These are phyloP conservation scores for Corydoras sp. DNA, from an alignment of 2,113 vertebrate genomes.

Conservation along the genomic window DNA sequence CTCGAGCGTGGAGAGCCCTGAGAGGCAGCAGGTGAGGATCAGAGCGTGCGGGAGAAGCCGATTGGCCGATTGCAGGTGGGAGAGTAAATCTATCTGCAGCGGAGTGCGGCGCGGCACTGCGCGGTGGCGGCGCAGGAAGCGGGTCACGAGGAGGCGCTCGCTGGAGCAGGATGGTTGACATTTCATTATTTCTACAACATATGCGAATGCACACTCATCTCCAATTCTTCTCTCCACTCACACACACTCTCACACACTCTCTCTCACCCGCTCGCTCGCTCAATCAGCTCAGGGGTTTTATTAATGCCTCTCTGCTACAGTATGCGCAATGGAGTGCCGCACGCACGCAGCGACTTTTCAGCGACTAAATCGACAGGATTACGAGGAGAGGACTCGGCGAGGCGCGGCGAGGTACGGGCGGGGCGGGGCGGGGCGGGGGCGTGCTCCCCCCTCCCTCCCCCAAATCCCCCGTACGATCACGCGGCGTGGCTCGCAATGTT, in stretches of 20 bases:
- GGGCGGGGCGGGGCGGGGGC: too few relatives aligned
- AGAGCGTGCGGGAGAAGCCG: too few relatives aligned
- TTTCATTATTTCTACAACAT: slow-evolving; percentile 59
- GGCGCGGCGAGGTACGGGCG: too few relatives aligned
- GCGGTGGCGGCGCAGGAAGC: slow-evolving; percentile 33
- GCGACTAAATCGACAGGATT: slow-evolving; percentile 30
- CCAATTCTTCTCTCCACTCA: slow-evolving; percentile 1
- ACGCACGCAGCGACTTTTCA: slow-evolving; percentile 3
- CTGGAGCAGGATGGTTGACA: slow-evolving; percentile 46
- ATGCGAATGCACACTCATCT: slow-evolving; percentile 30
- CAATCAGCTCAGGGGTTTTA: background rate
- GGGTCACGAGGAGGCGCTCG: slow-evolving; percentile 49
- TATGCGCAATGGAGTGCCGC: slow-evolving; percentile 7
- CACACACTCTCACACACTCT: background rate
- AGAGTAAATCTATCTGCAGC: background rate
- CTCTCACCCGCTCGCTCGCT: too few relatives aligned
- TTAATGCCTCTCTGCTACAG: slow-evolving; percentile 15
- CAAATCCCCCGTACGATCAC: background rate
- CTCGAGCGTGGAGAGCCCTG: too few relatives aligned
- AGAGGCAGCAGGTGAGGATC: too few relatives aligned
- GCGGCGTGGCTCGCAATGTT: background rate
- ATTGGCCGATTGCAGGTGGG: too few relatives aligned
- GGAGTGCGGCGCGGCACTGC: slow-evolving; percentile 14
- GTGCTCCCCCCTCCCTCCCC: background rate
- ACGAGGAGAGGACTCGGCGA: slow-evolving; percentile 9